A percentile compares a stretch with the other conserved stretches of the same genome.
These are phyloP conservation scores for Tetragonula carbonaria DNA, from an alignment of 2,888 invertebrate species.

Conservation along the genomic window DNA sequence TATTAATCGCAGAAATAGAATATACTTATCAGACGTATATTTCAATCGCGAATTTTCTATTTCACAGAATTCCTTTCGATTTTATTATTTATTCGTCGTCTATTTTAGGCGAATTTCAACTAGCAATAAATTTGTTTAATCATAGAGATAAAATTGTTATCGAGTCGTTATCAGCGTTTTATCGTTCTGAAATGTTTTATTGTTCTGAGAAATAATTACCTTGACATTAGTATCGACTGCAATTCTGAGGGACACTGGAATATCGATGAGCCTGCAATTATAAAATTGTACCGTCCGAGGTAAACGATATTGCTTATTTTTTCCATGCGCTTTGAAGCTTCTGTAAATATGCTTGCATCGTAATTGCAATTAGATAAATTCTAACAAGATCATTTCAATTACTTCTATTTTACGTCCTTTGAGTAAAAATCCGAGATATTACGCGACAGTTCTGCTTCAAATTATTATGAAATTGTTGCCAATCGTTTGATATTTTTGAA, in stretches of 20 bases:
- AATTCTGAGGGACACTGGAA: background rate
- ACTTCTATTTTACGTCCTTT: background rate
- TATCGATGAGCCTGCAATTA: background rate
- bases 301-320: no score
- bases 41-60: no score
- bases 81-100: background rate
- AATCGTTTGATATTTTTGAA: background rate
- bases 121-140: background rate
- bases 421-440: background rate
- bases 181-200: no score
- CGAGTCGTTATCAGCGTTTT: background rate
- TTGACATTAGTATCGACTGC: background rate
- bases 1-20: constrained; percentile 21
- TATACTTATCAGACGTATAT: background rate
- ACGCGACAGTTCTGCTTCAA: background rate
- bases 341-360: background rate
- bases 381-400: background rate
- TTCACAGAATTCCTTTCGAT: background rate
- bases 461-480: background rate
- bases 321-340: no score
- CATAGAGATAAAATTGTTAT: background rate
- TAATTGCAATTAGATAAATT: background rate
- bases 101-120: background rate
- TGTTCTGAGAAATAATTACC: no score
- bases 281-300: background rate